Evolutionary conservation across 2,888 invertebrate genomes (phyloP).

Genomic region (Hartigia nigra): DNA sequence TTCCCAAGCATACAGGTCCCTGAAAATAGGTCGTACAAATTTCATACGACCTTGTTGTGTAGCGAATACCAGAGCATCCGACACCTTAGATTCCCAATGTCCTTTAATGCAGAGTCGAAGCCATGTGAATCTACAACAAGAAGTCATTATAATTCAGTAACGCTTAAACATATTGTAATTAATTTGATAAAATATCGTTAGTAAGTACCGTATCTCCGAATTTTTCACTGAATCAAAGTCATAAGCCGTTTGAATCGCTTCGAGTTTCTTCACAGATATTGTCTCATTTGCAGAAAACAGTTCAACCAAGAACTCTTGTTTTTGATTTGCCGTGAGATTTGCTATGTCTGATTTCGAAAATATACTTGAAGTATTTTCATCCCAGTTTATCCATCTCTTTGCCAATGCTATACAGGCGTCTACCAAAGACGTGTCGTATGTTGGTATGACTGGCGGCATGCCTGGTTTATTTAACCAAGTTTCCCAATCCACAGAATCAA

Average conservation of each 20-base stretch:
- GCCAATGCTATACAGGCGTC: conserved; percentile 72
- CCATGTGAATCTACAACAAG: conserved; percentile 72
- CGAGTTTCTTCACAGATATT: conserved; percentile 70
- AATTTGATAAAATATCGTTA: background rate
- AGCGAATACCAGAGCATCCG: conserved; percentile 79
- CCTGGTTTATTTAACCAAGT: conserved; percentile 85
- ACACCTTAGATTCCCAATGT: conserved; percentile 75
- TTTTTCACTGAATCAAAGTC: conserved; percentile 76
- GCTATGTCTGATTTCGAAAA: conserved; percentile 69
- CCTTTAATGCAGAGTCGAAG: conserved; percentile 82
- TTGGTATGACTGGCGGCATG: conserved; percentile 89
- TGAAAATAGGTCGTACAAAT: conserved; percentile 88
- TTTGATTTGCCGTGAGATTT: conserved; percentile 73
- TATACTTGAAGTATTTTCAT: conserved; percentile 59
- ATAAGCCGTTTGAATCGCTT: conserved; percentile 74
- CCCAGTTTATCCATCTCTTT: conserved; percentile 70
- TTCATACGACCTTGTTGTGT: conserved; percentile 92
- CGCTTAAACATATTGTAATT: background rate
- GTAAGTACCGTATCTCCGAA: conserved; percentile 74
- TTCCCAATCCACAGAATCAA: conserved; percentile 79
- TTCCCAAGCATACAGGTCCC: conserved; percentile 86
- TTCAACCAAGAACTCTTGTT: conserved; percentile 76
- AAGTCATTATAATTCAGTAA: background rate
- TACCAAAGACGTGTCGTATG: conserved; percentile 78
- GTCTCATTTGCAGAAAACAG: conserved; percentile 70